phyloP scores from a whole-genome alignment of 1,140 invertebrate genomes.

The Gryon sp. region DNA sequence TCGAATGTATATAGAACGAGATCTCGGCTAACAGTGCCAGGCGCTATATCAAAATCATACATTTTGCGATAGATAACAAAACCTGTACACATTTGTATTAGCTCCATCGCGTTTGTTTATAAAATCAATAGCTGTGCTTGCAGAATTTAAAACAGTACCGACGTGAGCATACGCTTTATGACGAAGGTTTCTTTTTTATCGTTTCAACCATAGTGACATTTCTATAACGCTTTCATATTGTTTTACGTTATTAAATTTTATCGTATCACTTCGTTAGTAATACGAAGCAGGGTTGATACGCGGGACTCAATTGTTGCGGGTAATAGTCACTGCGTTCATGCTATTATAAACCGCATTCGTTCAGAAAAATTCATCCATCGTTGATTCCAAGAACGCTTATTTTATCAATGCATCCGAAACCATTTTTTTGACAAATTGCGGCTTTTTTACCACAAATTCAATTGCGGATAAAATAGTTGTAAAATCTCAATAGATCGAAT shows the following conservation, averaged over 20 bases:
- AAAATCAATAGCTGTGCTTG: conserved; percentile 43
- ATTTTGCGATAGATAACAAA: conserved; percentile 36
- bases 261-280: conserved; percentile 38
- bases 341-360: conserved; percentile 15
- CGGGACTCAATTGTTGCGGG: conserved; percentile 7
- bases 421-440: conserved; percentile 23
- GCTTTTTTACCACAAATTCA: too few species aligned
- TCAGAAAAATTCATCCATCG: conserved; percentile 4
- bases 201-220: background rate
- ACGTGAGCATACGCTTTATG: conserved; percentile 25
- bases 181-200: conserved; percentile 27
- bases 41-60: conserved; percentile 24
- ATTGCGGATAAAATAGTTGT: too few species aligned
- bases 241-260: conserved; percentile 50
- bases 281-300: conserved; percentile 1
- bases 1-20: too few species aligned
- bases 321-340: conserved; percentile 14
- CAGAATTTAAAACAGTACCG: conserved; percentile 24
- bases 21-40: too few species aligned
- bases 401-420: conserved; percentile 5
- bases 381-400: conserved; percentile 23
- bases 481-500: too few species aligned
- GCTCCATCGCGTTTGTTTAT: conserved; percentile 37
- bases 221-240: conserved; percentile 24
- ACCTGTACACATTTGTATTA: conserved; percentile 24